Evolutionary conservation across 2,113 vertebrate genomes (phyloP).

Genomic region (Myiozetetes cayanensis): DNA sequence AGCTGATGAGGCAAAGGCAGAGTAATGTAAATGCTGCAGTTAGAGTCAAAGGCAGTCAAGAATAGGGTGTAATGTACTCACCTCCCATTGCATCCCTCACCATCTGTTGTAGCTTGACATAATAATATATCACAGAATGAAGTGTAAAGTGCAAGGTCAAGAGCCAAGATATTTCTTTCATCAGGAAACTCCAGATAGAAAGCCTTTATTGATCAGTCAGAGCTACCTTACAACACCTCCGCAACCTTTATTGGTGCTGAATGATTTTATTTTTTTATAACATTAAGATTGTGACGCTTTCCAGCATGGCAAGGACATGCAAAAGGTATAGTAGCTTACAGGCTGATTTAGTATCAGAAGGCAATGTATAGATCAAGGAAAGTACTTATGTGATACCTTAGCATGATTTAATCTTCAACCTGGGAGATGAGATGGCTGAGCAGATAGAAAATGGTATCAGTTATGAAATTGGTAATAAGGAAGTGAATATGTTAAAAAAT

Average conservation of each 20-base stretch:
- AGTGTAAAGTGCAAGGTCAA: constrained; percentile 21
- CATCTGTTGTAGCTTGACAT: constrained; percentile 10
- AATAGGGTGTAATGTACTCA: background rate
- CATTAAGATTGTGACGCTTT: background rate
- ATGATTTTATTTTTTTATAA: background rate
- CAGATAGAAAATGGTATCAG: background rate
- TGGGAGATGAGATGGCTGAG: background rate
- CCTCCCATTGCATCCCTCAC: background rate
- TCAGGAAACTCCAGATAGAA: background rate
- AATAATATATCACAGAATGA: background rate
- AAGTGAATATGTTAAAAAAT: constrained; percentile 12
- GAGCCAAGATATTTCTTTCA: background rate
- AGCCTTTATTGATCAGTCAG: constrained; percentile 13
- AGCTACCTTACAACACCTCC: background rate
- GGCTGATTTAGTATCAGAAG: background rate
- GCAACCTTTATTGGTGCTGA: background rate
- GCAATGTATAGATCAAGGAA: background rate
- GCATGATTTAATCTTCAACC: background rate
- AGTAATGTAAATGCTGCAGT: background rate
- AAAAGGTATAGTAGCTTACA: background rate
- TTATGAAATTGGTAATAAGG: background rate
- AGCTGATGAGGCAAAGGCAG: background rate
- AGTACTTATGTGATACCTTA: background rate
- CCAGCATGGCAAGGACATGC: background rate
- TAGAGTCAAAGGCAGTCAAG: background rate